phyloP scores from a whole-genome alignment of 2,113 vertebrate genomes.

The Brachyhypopomus gauderio region DNA sequence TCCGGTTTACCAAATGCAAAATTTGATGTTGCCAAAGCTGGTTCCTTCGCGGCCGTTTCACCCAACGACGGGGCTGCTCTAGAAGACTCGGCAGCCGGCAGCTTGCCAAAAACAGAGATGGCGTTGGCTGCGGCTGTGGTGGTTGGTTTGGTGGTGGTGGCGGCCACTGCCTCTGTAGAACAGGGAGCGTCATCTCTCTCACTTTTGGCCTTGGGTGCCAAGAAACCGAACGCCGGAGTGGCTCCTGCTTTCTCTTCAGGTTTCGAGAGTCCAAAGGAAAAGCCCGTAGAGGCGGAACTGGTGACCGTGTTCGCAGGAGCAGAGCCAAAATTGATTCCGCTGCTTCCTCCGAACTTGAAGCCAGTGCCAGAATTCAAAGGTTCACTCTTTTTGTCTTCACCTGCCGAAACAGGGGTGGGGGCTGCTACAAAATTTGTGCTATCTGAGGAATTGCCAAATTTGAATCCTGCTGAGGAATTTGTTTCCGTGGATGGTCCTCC shows the following conservation, averaged over 20 bases:
- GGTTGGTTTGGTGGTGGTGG: slow-evolving; percentile 23
- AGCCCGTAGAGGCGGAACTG: slow-evolving; percentile 61
- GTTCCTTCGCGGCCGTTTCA: slow-evolving; percentile 64
- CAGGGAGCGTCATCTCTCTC: slow-evolving; percentile 47
- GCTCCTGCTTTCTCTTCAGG: slow-evolving; percentile 70
- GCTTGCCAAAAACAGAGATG: slow-evolving; percentile 76
- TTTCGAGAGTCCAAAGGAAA: slow-evolving; percentile 78
- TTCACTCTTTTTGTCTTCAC: slow-evolving; percentile 79
- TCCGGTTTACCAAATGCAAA: slow-evolving; percentile 85
- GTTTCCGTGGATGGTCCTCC: slow-evolving; percentile 60
- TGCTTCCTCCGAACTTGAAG: slow-evolving; percentile 78
- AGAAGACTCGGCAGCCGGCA: slow-evolving; percentile 69
- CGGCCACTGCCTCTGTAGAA: slow-evolving; percentile 50
- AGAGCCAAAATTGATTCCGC: slow-evolving; percentile 73
- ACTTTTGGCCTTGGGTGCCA: slow-evolving; percentile 71
- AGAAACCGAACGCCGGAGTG: slow-evolving; percentile 71
- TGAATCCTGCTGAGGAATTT: slow-evolving; percentile 6
- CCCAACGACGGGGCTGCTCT: slow-evolving; percentile 65
- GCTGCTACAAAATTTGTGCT: slow-evolving; percentile 77
- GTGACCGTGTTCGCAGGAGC: slow-evolving; percentile 71
- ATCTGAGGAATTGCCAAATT: slow-evolving; percentile 46
- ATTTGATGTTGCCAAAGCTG: slow-evolving; percentile 61
- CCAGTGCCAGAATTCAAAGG: slow-evolving; percentile 64
- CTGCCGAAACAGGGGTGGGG: slow-evolving; percentile 67
- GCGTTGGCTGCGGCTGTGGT: slow-evolving; percentile 58